Evolutionary conservation across 2,113 vertebrate genomes (phyloP), one percentile per base, ranked within the genome.

Genomic region (Micronycteris hirsuta): DNA sequence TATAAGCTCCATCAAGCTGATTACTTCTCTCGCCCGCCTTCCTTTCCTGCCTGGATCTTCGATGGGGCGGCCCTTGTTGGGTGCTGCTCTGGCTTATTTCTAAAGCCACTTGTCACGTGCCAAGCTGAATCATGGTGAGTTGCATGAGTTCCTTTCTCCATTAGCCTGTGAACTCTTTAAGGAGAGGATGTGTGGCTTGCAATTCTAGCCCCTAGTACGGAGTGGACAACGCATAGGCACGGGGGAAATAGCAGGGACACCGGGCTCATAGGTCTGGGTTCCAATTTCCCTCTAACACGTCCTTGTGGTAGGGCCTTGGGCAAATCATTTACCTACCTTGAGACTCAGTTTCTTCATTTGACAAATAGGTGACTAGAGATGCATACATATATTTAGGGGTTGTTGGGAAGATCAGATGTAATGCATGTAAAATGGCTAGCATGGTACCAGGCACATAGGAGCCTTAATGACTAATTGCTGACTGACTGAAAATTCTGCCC

Each of bases 111-210:
- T 74, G 77, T 88, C 89, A 91, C 65, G n/a, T 41, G 86, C 43
- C 63, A 80, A 68, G 67, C 49, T 49, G 82, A 94, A 74, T 94
- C 86, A 81, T 8, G 24, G n/a, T 73, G 77, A 65, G 82, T 67
- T 87, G 33, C 49, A 45, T 22, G 77, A 88, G 63, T 90, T 70
- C 26, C 38, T 86, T 76, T 89, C 73, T 95, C 33, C 33, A 11
- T 52, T 61, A 58, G n/a, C 36, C 83, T 68, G 47, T 96, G 49
- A 67, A 61, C 47, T 68, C 58, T 82, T 84, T 33, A 43, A 78
- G 43, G 61, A 91, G 78, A 67, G 73, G 22, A 26, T 0, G 19
- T 61, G 47, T 86, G 77, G 26, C 49, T 86, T 68, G n/a, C 33
- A 31, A 0, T 84, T 61, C 71, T 49, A 68, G 56, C 26, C 36